Evolutionary conservation across 2,888 invertebrate species (phyloP).

Genomic region (Pristionchus arcanus): DNA sequence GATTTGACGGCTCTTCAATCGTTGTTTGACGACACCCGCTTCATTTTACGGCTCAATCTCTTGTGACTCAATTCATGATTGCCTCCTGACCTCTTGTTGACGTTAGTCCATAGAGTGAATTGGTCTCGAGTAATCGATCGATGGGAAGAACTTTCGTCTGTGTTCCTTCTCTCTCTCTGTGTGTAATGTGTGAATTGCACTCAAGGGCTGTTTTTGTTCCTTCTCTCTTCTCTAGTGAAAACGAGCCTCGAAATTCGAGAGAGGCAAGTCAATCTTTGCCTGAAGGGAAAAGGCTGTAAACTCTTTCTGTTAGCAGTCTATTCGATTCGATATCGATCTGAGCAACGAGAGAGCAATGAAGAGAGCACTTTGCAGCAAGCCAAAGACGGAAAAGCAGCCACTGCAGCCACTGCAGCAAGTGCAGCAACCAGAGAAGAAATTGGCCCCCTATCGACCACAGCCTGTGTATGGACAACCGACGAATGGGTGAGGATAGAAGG

Average conservation of each 20-base stretch:
- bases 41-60: background rate
- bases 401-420: conserved; percentile 53
- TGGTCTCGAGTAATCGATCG: background rate
- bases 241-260: background rate
- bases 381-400: conserved; percentile 34
- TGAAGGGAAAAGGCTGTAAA: conserved; percentile 5
- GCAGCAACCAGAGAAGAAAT: conserved; percentile 59
- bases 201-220: conserved; percentile 20
- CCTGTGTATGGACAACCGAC: conserved; percentile 63
- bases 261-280: conserved; percentile 11
- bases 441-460: conserved; percentile 71
- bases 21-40: background rate
- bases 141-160: background rate
- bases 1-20: background rate
- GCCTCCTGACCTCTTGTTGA: background rate
- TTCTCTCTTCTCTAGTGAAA: conserved; percentile 19
- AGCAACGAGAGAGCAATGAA: background rate
- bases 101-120: background rate
- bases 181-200: conserved; percentile 42
- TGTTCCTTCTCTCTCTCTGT: conserved; percentile 28
- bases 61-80: conserved; percentile 1
- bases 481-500: conserved; percentile 29
- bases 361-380: conserved; percentile 43
- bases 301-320: background rate
- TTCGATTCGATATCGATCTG: background rate